Evolutionary conservation across 2,113 vertebrate genomes (phyloP).

Genomic region (Dermatemys mawii): DNA sequence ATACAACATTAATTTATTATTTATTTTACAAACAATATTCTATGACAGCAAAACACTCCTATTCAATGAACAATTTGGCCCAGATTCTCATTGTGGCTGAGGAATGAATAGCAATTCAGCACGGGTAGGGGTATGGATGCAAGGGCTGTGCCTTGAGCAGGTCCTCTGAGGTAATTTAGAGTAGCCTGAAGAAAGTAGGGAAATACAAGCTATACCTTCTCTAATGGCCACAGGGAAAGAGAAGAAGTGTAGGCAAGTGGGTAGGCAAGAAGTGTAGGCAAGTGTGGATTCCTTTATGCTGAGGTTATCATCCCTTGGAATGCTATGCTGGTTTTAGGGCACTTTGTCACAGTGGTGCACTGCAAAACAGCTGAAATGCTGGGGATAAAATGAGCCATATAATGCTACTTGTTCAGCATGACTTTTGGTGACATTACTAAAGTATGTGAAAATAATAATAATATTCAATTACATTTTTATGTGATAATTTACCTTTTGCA

Average conservation of each 20-base stretch:
- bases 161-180: neutral
- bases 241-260: neutral
- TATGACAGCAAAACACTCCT: neutral
- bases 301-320: neutral
- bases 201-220: neutral
- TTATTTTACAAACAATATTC: constrained; percentile 3
- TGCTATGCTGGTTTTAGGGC: neutral
- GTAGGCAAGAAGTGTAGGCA: neutral
- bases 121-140: neutral
- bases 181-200: neutral
- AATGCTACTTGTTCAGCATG: neutral
- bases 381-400: neutral
- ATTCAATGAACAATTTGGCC: neutral
- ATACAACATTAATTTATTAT: neutral
- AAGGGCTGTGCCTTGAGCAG: neutral
- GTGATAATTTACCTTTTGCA: neutral
- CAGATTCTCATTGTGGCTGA: neutral
- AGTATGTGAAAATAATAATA: neutral
- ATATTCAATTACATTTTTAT: neutral
- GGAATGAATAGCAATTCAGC: neutral
- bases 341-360: neutral
- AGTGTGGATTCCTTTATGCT: neutral
- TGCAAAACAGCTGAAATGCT: fast-evolving
- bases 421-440: neutral
- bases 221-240: neutral